phyloP scores from a whole-genome alignment of 2,797 vertebrate genomes.

The Amblyopsis hoosieri region DNA sequence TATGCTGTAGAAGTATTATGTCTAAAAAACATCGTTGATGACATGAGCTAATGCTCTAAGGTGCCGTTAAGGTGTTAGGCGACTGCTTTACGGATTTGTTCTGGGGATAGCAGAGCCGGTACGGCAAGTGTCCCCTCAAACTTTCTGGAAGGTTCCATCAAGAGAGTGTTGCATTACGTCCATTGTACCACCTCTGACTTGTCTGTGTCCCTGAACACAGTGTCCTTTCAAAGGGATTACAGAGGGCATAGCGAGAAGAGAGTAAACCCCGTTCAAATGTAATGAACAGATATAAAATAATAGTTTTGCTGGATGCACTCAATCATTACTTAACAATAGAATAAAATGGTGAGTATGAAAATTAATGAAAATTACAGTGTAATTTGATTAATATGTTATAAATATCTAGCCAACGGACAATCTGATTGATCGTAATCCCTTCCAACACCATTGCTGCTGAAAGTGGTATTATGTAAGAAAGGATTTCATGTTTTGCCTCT shows the following conservation, averaged over 20 bases:
- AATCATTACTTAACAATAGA: too few relatives aligned
- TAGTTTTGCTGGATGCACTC: too few relatives aligned
- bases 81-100: conserved; percentile 60
- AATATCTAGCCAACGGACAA: too few relatives aligned
- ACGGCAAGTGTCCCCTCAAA: conserved; percentile 54
- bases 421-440: too few relatives aligned
- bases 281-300: not conserved
- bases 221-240: conserved; percentile 55
- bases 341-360: too few relatives aligned
- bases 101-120: conserved; percentile 50
- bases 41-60: not conserved
- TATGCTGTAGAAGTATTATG: too few relatives aligned
- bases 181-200: conserved; percentile 41
- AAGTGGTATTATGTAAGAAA: too few relatives aligned
- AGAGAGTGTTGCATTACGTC: conserved; percentile 64
- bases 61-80: conserved; percentile 56
- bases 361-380: too few relatives aligned
- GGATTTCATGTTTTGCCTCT: too few relatives aligned
- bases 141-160: conserved; percentile 59
- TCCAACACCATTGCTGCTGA: too few relatives aligned
- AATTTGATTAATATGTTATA: too few relatives aligned
- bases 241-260: conserved; percentile 21
- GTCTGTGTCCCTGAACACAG: conserved; percentile 60
- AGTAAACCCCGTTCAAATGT: conserved; percentile 6
- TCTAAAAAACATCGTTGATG: not conserved